A percentile compares a stretch with the other conserved stretches of the same genome.
Conservation (phyloP, 2,797 vertebrate species). For the Garrulus glandarius region DNA sequence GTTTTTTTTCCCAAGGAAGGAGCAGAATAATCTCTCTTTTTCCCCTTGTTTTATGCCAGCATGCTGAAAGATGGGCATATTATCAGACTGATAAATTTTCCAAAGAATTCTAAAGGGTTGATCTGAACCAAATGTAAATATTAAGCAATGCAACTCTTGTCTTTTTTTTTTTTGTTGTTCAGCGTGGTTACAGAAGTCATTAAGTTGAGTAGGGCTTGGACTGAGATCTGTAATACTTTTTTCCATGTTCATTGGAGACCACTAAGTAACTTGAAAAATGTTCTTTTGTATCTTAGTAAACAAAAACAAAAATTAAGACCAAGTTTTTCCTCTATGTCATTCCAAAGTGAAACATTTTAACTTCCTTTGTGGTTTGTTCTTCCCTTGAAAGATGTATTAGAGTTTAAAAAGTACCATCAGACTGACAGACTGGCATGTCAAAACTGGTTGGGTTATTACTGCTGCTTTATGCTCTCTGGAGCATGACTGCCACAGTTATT, state of each 20-base stretch:
- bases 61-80: background rate
- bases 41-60: background rate
- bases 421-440: background rate
- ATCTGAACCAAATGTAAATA: conserved; percentile 49
- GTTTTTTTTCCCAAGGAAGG: background rate
- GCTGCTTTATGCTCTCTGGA: conserved; percentile 38
- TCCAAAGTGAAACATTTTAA: background rate
- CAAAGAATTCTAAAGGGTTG: background rate
- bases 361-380: background rate
- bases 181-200: background rate
- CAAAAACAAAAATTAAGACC: conserved; percentile 10
- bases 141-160: background rate
- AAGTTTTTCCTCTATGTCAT: background rate
- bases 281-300: conserved; percentile 12
- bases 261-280: conserved; percentile 14
- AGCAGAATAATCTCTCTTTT: background rate
- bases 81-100: conserved; percentile 27
- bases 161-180: background rate
- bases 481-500: conserved; percentile 34
- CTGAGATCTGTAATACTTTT: conserved; percentile 40
- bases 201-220: background rate
- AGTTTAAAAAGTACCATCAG: background rate
- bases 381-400: background rate
- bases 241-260: background rate
- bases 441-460: background rate